phyloP scores from a whole-genome alignment of 2,888 invertebrate genomes.

The Scaeva pyrastri region DNA sequence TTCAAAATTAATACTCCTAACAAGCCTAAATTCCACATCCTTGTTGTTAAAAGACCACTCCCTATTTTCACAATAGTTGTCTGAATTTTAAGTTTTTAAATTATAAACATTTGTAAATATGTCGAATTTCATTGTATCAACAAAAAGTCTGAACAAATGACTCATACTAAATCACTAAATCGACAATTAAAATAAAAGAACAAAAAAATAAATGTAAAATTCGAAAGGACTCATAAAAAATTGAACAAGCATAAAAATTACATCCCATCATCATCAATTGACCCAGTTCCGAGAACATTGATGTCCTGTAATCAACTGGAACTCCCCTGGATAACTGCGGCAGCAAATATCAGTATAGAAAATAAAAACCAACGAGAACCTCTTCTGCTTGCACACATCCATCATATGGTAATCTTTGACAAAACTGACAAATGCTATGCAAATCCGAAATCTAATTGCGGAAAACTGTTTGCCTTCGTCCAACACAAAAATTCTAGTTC shows the following conservation, averaged over 20 bases:
- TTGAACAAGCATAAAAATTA: not conserved
- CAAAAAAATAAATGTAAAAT: not conserved
- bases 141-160: too few relatives aligned
- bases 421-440: constrained; percentile 41
- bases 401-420: constrained; percentile 28
- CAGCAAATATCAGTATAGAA: not conserved
- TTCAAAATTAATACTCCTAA: too few relatives aligned
- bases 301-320: constrained; percentile 22
- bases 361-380: not conserved
- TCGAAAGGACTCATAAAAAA: not conserved
- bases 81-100: too few relatives aligned
- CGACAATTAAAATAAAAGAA: too few relatives aligned
- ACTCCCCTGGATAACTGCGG: not conserved
- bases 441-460: constrained; percentile 66
- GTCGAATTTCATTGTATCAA: too few relatives aligned
- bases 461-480: constrained; percentile 58
- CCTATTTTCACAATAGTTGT: too few relatives aligned
- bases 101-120: too few relatives aligned
- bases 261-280: constrained; percentile 4
- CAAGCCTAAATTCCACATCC: too few relatives aligned
- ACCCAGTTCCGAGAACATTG: constrained; percentile 24
- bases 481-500: constrained; percentile 54
- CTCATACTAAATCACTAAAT: not conserved
- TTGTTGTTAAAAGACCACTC: too few relatives aligned
- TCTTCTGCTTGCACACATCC: not conserved